These are phyloP conservation scores for Drosophila jambulina DNA, from an alignment of 1,140 invertebrate species.

Conservation along the genomic window DNA sequence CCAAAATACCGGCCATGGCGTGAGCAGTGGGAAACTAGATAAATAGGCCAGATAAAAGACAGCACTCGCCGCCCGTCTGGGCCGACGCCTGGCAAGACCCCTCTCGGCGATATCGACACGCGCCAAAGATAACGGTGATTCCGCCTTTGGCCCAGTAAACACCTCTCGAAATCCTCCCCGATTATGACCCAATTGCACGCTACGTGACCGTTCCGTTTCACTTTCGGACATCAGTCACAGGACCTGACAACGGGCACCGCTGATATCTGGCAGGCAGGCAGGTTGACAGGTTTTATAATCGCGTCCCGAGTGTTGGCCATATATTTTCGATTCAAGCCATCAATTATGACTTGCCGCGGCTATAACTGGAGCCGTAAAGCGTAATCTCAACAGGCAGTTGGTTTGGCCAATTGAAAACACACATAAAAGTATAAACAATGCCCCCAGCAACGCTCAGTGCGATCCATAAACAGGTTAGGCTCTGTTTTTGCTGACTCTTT, in stretches of 20 bases:
- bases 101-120: constrained; percentile 26
- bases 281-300: constrained; percentile 33
- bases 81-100: constrained; percentile 17
- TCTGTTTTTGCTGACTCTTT: constrained; percentile 33
- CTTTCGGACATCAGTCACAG: constrained; percentile 22
- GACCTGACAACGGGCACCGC: neutral
- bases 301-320: constrained; percentile 4
- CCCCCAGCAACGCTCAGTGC: constrained; percentile 41
- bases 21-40: constrained; percentile 35
- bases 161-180: neutral
- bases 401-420: constrained; percentile 42
- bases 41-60: constrained; percentile 41
- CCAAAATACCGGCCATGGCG: constrained; percentile 29
- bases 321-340: constrained; percentile 20
- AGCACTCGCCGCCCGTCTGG: constrained; percentile 5
- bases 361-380: constrained; percentile 31
- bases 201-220: constrained; percentile 33
- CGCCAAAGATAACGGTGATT: constrained; percentile 21
- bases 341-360: constrained; percentile 30
- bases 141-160: constrained; percentile 4
- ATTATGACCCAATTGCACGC: neutral
- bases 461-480: constrained; percentile 39
- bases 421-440: constrained; percentile 40
- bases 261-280: constrained; percentile 4
- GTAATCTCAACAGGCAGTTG: constrained; percentile 54